Conservation (phyloP, 2,113 vertebrate species). For the Dolichallabes microphthalmus region DNA sequence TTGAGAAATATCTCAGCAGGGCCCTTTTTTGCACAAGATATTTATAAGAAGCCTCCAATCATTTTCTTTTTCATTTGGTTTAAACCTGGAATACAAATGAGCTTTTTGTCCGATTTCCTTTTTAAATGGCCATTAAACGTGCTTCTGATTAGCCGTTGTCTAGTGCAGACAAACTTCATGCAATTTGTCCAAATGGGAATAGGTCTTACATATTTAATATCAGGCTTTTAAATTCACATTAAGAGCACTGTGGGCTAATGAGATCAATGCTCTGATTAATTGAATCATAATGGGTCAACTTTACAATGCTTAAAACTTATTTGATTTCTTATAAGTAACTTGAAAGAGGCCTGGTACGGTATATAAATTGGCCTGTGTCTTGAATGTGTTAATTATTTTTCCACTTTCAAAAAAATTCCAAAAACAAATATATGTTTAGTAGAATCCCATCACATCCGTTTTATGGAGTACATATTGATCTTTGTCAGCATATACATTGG, state of each 20-base stretch:
- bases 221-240: conserved; percentile 56
- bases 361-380: not conserved
- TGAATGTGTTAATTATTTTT: not conserved
- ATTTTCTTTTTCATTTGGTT: conserved; percentile 45
- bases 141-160: conserved; percentile 62
- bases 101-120: conserved; percentile 51
- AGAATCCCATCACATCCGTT: not conserved
- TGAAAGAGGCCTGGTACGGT: not conserved
- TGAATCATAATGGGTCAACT: conserved; percentile 38
- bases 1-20: conserved; percentile 2
- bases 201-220: conserved; percentile 65
- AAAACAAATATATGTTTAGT: conserved; percentile 8
- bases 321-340: not conserved
- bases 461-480: conserved; percentile 13
- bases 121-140: conserved; percentile 61
- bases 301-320: conserved; percentile 5
- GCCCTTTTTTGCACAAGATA: conserved; percentile 38
- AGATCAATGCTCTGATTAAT: conserved; percentile 42
- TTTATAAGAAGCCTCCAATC: conserved; percentile 48
- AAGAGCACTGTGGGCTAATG: conserved; percentile 54
- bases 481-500: conserved; percentile 43
- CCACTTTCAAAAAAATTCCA: not conserved
- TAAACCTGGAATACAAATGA: conserved; percentile 60
- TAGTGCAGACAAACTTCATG: conserved; percentile 65
- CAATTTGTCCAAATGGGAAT: conserved; percentile 63